These are phyloP conservation scores for Colinus virginianus DNA, from an alignment of 2,113 vertebrate species.

Conservation along the genomic window DNA sequence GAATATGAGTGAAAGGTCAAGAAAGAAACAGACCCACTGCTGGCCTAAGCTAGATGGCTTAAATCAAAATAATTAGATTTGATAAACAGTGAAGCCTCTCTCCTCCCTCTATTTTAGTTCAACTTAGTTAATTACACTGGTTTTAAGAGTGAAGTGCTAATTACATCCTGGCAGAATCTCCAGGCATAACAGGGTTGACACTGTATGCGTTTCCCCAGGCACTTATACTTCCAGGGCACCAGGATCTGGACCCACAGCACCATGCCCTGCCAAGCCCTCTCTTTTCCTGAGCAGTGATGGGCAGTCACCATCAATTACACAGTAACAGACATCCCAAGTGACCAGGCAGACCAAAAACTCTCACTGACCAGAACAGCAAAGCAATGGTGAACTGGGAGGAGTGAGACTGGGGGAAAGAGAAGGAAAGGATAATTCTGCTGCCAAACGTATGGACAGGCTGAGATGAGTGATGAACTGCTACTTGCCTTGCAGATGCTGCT, in stretches of 20 bases:
- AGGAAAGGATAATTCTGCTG: neutral
- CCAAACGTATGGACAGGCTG: neutral
- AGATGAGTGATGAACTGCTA: neutral
- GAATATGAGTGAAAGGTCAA: conserved; percentile 67
- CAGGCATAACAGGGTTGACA: neutral
- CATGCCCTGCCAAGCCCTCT: neutral
- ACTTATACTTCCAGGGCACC: neutral
- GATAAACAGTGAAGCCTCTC: conserved; percentile 33
- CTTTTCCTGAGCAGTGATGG: neutral
- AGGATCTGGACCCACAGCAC: neutral
- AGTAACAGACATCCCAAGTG: neutral
- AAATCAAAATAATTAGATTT: conserved; percentile 56
- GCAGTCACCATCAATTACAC: neutral
- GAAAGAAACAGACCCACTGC: conserved; percentile 40
- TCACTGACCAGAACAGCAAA: fast-evolving
- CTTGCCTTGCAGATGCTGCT: neutral
- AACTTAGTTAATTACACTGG: neutral
- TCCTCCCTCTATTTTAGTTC: neutral
- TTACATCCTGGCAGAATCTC: neutral
- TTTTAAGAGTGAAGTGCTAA: neutral
- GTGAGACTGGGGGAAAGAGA: fast-evolving
- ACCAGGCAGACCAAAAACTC: neutral
- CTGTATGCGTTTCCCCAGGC: neutral
- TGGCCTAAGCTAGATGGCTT: conserved; percentile 24
- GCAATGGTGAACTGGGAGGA: neutral